Evolutionary conservation across 2,888 invertebrate species (phyloP).

Genomic region (Spicauda simplicius): DNA sequence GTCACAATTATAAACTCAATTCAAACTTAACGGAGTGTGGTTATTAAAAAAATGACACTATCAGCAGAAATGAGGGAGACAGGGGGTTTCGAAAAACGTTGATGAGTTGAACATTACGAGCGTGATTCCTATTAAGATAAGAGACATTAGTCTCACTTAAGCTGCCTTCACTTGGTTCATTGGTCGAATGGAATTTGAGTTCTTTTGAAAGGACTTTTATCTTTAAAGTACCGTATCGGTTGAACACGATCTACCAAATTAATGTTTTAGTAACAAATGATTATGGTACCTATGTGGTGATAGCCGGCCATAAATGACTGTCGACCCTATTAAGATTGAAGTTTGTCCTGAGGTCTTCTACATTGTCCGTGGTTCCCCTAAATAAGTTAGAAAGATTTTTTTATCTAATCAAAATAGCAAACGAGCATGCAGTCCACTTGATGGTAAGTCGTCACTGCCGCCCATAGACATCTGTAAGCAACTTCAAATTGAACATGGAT

Average conservation of each 20-base stretch:
- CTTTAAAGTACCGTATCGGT: conserved; percentile 1
- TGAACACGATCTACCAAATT: not conserved
- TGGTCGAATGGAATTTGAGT: conserved; percentile 15
- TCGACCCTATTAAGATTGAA: too few relatives aligned
- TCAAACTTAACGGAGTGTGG: conserved; percentile 56
- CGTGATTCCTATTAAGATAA: conserved; percentile 82
- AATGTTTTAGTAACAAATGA: too few relatives aligned
- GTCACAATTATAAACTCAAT: conserved; percentile 52
- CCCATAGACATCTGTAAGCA: too few relatives aligned
- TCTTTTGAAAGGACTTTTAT: conserved; percentile 4
- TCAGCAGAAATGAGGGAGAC: conserved; percentile 67
- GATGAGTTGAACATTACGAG: conserved; percentile 80
- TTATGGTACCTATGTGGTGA: too few relatives aligned
- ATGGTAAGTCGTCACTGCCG: too few relatives aligned
- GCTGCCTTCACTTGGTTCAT: conserved; percentile 49
- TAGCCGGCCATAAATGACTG: too few relatives aligned
- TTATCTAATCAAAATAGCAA: too few relatives aligned
- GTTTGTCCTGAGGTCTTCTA: too few relatives aligned
- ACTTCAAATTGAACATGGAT: too few relatives aligned
- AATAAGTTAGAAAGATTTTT: too few relatives aligned
- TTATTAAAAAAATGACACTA: conserved; percentile 68
- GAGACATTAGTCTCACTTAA: conserved; percentile 74
- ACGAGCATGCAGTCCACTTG: too few relatives aligned
- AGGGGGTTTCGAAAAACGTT: conserved; percentile 76
- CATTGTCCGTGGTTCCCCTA: too few relatives aligned